Percentiles rank a stretch among this genome's conserved stretches.
Evolutionary conservation across 2,113 vertebrate genomes (phyloP).

Genomic region (Chionomys nivalis): DNA sequence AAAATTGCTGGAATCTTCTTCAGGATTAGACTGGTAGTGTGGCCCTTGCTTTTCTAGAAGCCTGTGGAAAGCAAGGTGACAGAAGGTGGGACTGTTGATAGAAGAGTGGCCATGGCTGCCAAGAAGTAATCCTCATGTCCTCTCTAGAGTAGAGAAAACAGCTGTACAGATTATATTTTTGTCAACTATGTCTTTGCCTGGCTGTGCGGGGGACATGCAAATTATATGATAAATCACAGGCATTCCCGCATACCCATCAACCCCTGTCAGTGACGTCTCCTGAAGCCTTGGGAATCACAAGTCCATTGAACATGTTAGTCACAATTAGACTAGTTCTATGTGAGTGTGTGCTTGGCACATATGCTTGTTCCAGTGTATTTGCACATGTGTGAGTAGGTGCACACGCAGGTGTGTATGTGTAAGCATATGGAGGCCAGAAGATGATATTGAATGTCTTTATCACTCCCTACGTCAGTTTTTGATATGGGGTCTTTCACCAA

Average conservation of each 20-base stretch:
- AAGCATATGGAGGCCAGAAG: neutral
- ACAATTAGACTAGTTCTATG: neutral
- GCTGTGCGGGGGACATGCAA: slow-evolving; percentile 66
- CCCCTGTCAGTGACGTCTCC: slow-evolving; percentile 28
- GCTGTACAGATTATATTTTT: slow-evolving; percentile 69
- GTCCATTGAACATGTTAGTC: slow-evolving; percentile 18
- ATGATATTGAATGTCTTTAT: neutral
- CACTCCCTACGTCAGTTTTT: neutral
- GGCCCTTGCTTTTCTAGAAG: slow-evolving; percentile 48
- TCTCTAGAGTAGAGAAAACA: slow-evolving; percentile 64
- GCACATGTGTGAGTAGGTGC: neutral
- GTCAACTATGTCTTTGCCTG: slow-evolving; percentile 67
- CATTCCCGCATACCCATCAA: slow-evolving; percentile 64
- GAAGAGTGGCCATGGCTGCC: slow-evolving; percentile 23
- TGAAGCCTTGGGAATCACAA: slow-evolving; percentile 50
- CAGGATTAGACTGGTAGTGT: neutral
- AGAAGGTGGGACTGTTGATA: slow-evolving; percentile 19
- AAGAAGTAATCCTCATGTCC: slow-evolving; percentile 54
- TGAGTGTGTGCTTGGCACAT: neutral
- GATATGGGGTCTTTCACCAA: neutral
- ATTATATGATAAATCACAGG: slow-evolving; percentile 75
- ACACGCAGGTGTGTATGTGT: too few species aligned
- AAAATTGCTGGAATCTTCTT: slow-evolving; percentile 49
- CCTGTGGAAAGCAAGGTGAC: slow-evolving; percentile 41
- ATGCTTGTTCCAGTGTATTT: neutral